A percentile compares a stretch with the other conserved stretches of the same genome.
phyloP scores from a whole-genome alignment of 2,113 vertebrate species.

The Bucco capensis region DNA sequence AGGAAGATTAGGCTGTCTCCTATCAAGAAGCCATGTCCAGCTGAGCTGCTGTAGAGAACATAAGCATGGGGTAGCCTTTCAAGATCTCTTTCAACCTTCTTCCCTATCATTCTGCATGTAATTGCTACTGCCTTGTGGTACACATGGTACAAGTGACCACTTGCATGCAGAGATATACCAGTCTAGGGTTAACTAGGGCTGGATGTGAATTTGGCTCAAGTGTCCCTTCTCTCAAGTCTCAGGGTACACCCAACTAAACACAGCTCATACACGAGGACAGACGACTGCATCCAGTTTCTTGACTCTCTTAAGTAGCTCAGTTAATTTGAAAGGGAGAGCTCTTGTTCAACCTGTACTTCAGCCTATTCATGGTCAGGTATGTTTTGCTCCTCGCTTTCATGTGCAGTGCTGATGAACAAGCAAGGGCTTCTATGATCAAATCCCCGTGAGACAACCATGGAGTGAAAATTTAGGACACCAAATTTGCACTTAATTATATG shows the following conservation, averaged over 20 bases:
- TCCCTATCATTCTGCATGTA: background rate
- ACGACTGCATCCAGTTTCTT: background rate
- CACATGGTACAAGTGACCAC: background rate
- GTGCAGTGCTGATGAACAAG: background rate
- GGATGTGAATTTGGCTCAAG: background rate
- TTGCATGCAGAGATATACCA: background rate
- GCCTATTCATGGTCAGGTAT: background rate
- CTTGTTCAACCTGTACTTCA: slow-evolving; percentile 45
- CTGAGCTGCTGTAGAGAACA: background rate
- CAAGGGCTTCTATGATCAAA: background rate
- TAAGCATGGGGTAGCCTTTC: background rate
- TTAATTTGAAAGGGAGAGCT: background rate
- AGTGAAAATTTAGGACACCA: slow-evolving; percentile 14
- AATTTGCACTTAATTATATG: slow-evolving; percentile 47
- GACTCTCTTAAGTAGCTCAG: background rate
- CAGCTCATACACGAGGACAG: background rate
- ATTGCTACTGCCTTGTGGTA: background rate
- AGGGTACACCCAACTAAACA: background rate
- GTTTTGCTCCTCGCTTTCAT: slow-evolving; percentile 7
- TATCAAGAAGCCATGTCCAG: rapidly evolving
- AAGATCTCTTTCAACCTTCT: background rate
- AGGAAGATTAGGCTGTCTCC: background rate
- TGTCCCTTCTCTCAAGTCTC: background rate
- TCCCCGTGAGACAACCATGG: background rate
- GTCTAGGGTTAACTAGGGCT: background rate